These are phyloP conservation scores for Spilarctia lutea DNA, from an alignment of 2,888 invertebrate species.

Conservation along the genomic window DNA sequence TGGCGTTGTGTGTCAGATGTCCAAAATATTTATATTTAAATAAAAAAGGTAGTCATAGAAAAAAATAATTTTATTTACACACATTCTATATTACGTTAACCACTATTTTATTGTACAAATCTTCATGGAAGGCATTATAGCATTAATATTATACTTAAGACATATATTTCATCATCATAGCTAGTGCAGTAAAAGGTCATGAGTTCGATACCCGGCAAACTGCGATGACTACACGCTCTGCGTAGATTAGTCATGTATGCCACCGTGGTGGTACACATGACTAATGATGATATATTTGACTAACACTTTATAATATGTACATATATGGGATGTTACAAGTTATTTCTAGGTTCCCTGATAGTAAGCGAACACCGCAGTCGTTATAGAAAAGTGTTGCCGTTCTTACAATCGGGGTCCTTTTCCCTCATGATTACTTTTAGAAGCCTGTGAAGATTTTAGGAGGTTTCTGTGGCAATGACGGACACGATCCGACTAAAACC, in stretches of 20 bases:
- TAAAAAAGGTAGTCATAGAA: conserved; percentile 8
- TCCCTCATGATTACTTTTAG: too few species aligned
- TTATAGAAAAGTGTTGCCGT: too few species aligned
- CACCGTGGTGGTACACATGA: background rate
- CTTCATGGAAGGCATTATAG: conserved; percentile 12
- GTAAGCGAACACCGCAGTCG: too few species aligned
- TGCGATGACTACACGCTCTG: background rate
- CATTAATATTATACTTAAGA: conserved; percentile 5
- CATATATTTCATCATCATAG: background rate
- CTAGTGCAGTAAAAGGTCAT: background rate
- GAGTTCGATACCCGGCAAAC: background rate
- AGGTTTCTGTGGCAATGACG: too few species aligned
- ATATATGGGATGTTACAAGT: background rate
- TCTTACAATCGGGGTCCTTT: too few species aligned
- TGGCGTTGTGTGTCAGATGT: too few species aligned
- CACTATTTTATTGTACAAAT: conserved; percentile 15
- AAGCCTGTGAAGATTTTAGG: too few species aligned
- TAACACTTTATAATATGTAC: background rate
- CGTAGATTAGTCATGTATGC: background rate
- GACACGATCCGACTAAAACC: too few species aligned
- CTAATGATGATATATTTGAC: background rate
- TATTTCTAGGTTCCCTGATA: too few species aligned
- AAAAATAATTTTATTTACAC: conserved; percentile 21
- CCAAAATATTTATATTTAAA: too few species aligned
- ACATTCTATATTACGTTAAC: background rate